Conservation (phyloP, 2,888 invertebrate genomes). For the Pseudococcus viburni region DNA sequence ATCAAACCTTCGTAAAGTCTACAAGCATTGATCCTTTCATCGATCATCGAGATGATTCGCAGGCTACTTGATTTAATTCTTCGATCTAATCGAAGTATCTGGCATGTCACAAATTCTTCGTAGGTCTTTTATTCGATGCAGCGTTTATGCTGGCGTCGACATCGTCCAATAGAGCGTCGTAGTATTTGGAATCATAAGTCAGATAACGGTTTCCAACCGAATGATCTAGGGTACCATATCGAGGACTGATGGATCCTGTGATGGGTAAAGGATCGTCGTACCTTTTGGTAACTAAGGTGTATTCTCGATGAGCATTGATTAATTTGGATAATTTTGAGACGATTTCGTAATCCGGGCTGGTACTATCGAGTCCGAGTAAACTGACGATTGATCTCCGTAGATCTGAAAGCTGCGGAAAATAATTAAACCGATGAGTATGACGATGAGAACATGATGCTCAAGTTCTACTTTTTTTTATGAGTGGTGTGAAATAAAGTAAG, state of each 20-base stretch:
- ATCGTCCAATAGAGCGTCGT: constrained; percentile 79
- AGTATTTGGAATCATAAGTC: constrained; percentile 80
- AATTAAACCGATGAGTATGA: neutral
- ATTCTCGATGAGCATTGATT: constrained; percentile 89
- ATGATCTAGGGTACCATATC: constrained; percentile 68
- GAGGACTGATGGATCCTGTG: constrained; percentile 72
- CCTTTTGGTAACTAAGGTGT: constrained; percentile 85
- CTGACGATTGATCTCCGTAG: constrained; percentile 83
- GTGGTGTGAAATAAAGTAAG: neutral
- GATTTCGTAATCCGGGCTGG: constrained; percentile 83
- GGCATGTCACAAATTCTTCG: constrained; percentile 45
- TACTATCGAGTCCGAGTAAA: constrained; percentile 80
- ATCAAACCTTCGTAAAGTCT: neutral
- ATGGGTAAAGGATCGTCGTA: constrained; percentile 76
- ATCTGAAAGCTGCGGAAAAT: constrained; percentile 76
- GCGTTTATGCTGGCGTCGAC: constrained; percentile 77
- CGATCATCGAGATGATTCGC: too few relatives aligned
- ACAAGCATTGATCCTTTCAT: too few relatives aligned
- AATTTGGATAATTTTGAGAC: constrained; percentile 85
- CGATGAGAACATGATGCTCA: neutral
- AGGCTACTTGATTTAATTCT: too few relatives aligned
- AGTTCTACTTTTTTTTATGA: neutral
- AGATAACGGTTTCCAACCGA: constrained; percentile 72
- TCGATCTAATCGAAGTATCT: too few relatives aligned
- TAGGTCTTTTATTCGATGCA: constrained; percentile 76